Percentiles rank a stretch among this genome's conserved stretches.
These are phyloP conservation scores for Brachyalestes nurse DNA, from an alignment of 2,797 vertebrate genomes.

Conservation along the genomic window DNA sequence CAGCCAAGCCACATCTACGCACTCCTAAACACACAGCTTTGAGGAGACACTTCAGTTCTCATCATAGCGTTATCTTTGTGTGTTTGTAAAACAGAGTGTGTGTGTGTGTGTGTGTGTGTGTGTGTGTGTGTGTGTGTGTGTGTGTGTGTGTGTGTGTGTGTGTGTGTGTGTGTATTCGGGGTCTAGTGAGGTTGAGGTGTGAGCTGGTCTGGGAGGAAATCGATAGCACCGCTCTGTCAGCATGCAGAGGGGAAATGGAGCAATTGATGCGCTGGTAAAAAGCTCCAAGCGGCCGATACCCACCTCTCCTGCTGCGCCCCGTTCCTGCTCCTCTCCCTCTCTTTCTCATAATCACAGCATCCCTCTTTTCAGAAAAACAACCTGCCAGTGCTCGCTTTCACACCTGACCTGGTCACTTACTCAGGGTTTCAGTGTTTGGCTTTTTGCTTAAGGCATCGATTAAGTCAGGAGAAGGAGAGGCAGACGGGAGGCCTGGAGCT, in stretches of 20 bases:
- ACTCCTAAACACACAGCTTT: not conserved
- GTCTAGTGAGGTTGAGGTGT: constrained; percentile 1
- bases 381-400: constrained; percentile 5
- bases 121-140: not conserved
- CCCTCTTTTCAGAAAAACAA: constrained; percentile 5
- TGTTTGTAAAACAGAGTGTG: not conserved
- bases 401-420: constrained; percentile 22
- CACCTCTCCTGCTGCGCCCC: constrained; percentile 24
- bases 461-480: not conserved
- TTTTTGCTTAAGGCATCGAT: constrained; percentile 17
- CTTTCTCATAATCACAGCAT: constrained; percentile 42
- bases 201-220: constrained; percentile 37
- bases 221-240: constrained; percentile 51
- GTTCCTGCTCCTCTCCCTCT: constrained; percentile 8
- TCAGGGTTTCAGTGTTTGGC: not conserved
- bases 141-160: not conserved
- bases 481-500: not conserved
- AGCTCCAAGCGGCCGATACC: constrained; percentile 44
- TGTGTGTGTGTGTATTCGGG: not conserved
- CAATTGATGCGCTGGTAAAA: constrained; percentile 59
- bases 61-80: not conserved
- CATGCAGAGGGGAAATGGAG: constrained; percentile 55
- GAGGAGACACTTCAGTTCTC: too few species aligned
- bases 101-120: not conserved
- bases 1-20: not conserved